Percentiles rank a stretch among this genome's conserved stretches.
Conservation (phyloP, 1,140 invertebrate species). For the Cryptotermes secundus region DNA sequence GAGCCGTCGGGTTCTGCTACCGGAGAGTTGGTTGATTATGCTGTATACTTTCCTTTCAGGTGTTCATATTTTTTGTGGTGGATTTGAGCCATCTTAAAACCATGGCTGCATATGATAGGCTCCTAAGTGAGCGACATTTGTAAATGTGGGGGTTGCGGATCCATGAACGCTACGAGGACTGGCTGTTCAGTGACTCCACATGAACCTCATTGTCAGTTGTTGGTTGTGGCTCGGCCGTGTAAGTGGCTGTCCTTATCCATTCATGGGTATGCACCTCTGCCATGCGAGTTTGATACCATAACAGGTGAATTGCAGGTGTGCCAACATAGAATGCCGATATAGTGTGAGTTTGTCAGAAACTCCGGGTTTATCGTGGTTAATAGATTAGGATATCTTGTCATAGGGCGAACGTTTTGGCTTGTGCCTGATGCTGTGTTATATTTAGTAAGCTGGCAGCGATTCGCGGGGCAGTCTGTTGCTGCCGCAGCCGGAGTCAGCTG, state of each 20-base stretch:
- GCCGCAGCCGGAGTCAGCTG: background rate
- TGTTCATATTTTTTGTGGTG: too few species aligned
- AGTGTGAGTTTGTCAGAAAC: background rate
- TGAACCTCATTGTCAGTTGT: too few species aligned
- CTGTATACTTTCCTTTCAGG: too few species aligned
- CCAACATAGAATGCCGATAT: background rate
- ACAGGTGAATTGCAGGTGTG: background rate
- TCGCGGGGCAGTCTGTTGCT: background rate
- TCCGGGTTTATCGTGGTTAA: background rate
- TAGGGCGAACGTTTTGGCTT: background rate
- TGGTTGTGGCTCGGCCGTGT: too few species aligned
- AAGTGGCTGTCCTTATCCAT: background rate
- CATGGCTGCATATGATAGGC: too few species aligned
- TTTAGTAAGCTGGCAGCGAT: background rate
- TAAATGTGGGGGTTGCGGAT: too few species aligned
- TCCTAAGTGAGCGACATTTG: too few species aligned
- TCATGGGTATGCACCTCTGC: background rate
- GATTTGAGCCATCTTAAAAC: too few species aligned
- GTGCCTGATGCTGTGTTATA: background rate
- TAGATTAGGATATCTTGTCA: background rate
- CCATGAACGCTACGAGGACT: too few species aligned
- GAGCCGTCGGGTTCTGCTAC: too few species aligned
- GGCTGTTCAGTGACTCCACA: too few species aligned
- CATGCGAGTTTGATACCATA: background rate
- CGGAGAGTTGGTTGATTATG: too few species aligned